Evolutionary conservation across 2,888 invertebrate species (phyloP).

Genomic region (Dioctria rufipes): DNA sequence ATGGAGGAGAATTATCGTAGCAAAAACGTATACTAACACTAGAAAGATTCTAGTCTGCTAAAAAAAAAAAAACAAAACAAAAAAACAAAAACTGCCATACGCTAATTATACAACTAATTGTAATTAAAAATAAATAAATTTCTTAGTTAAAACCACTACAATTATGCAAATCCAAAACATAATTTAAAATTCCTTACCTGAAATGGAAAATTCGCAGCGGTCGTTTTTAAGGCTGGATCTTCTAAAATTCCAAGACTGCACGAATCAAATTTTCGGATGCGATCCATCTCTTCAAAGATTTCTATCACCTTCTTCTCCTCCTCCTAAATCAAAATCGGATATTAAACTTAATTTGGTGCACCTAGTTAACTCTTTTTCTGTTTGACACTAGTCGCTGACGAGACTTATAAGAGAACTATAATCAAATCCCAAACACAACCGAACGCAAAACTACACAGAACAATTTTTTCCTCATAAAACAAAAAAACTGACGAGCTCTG

Average conservation of each 20-base stretch:
- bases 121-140: too few relatives aligned
- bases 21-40: too few relatives aligned
- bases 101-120: too few relatives aligned
- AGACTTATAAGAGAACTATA: background rate
- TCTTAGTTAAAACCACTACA: too few relatives aligned
- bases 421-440: slow-evolving; percentile 14
- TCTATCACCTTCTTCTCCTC: slow-evolving; percentile 1
- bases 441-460: slow-evolving; percentile 5
- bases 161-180: background rate
- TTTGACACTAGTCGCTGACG: background rate
- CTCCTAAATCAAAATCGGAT: background rate
- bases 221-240: slow-evolving; percentile 62
- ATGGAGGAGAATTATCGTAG: too few relatives aligned
- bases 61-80: too few relatives aligned
- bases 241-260: slow-evolving; percentile 62
- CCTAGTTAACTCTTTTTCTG: background rate
- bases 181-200: slow-evolving; percentile 59
- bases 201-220: slow-evolving; percentile 63
- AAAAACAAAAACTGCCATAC: too few relatives aligned
- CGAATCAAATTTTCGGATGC: slow-evolving; percentile 20
- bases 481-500: slow-evolving; percentile 15
- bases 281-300: slow-evolving; percentile 13
- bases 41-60: too few relatives aligned
- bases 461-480: slow-evolving; percentile 6
- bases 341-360: background rate